phyloP scores from a whole-genome alignment of 2,797 vertebrate genomes.

The Remorina albescens region DNA sequence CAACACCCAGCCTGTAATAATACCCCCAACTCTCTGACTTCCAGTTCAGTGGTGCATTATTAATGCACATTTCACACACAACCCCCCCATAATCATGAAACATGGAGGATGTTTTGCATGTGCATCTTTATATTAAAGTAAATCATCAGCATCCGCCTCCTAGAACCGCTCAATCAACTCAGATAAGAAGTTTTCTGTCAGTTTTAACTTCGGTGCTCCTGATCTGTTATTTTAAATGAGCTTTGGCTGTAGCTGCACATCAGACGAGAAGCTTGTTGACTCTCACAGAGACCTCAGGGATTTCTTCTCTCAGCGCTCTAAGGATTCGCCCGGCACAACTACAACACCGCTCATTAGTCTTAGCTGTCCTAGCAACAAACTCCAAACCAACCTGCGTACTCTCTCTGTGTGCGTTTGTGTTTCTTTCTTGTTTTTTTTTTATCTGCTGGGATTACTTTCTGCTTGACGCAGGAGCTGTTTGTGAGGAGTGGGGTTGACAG shows the following conservation, averaged over 20 bases:
- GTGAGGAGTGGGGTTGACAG: not conserved
- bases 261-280: conserved; percentile 77
- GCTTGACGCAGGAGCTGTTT: not conserved
- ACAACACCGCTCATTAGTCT: conserved; percentile 78
- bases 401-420: no score
- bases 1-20: not conserved
- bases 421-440: no score
- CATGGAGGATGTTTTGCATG: not conserved
- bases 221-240: conserved; percentile 4
- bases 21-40: not conserved
- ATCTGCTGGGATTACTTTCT: not conserved
- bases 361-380: conserved; percentile 70
- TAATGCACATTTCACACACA: conserved; percentile 4
- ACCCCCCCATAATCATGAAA: not conserved
- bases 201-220: accelerated
- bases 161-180: not conserved
- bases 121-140: not conserved
- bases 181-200: no score
- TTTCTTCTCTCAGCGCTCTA: conserved; percentile 56
- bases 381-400: conserved; percentile 31
- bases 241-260: conserved; percentile 24
- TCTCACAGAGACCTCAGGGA: conserved; percentile 58
- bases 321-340: conserved; percentile 60
- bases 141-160: not conserved
- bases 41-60: conserved; percentile 56